Evolutionary conservation across 2,113 vertebrate species (phyloP), one percentile per base, ranked within the genome.

Genomic region (Rhinolophus sinicus): DNA sequence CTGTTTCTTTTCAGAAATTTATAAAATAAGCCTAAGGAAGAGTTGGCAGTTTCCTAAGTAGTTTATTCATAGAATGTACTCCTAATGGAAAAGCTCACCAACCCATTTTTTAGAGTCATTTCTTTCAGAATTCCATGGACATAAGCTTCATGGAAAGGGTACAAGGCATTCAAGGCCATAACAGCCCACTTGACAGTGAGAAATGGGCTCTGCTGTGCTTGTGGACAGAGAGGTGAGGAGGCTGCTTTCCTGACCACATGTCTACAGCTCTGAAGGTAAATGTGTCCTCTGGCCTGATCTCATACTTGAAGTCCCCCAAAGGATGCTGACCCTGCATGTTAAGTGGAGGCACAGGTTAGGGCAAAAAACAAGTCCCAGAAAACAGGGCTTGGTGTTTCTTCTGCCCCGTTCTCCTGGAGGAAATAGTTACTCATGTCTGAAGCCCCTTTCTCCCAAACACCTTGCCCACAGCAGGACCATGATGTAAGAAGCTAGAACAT

Each of bases 1-100:
- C n/a, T 60, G 15, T 88, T 97, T 93, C 82, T 86, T 90, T 93
- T 93, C 52, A 47, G 64, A 97, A 90, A 92, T 80, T 76, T 69
- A 60, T 50, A 91, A 85, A 96, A 80, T 38, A 86, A 95, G 69
- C 47, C 93, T n/a, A 60, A 90, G 69, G 73, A 52, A 9, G 75
- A 78, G 77, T 69, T 76, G 76, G 84, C 40, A 82, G 72, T 60
- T 91, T 84, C 60, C 86, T 88, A 67, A 92, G 87, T 92, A 82
- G 92, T 65, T 69, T 69, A 81, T 10, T 38, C 44, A 9, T 38
- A 44, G 28, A 73, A 94, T 56, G 47, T 30, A 58, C 22, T 77
- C 58, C 52, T 97, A 70, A 80, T 90, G 73, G 94, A 91, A 81
- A 94, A 80, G 38, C n/a, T 91, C n/a, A 1, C 44, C 65, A 76